Base-by-base conservation (phyloP, 2,888 invertebrate species). In the Didymodactylos carnosus region DNA sequence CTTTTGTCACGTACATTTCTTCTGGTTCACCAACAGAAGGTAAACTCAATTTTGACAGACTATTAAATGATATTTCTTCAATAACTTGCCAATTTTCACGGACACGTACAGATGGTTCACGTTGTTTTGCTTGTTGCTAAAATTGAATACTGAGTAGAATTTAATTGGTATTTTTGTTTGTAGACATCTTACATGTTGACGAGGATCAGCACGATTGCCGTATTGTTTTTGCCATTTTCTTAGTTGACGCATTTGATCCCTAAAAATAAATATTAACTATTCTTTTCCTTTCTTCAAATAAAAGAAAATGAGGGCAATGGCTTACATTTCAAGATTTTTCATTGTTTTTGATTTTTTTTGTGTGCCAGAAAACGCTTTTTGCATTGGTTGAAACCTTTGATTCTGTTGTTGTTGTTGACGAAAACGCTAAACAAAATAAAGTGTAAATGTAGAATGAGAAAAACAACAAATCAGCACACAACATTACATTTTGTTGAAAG, bases 81-180 rank as follows among this genome's bases (percentile, higher is more conserved):
- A 97, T 91, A 4, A 95, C 94, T 73, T 88, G 87, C 98, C 98
- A 99, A 77, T 94, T 92, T 13, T 95, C 91, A 53, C 91, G 87
- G 1, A 98, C 94, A 73, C 92, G 91, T 0, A 98, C 95, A 0
- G 95, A 97, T 3, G 97, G 93, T 85, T 95, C 94, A 51, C 95
- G 62, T 72, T 72, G 75, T 25, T 75, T 75, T n/a, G 62, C 39
- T 46, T 46, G 51, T 39, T 16, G 43, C 72, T 75, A 43, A 25
- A 35, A 35, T 35, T 35, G 16, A 62, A 62, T 19, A 10, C 27
- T 27, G 35, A 53, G 19, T 13, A 53, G 16, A 27, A n/a, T 3
- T 49, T 49, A 5, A 4, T 6, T 23, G 3, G 23, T n/a, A 13
- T 62, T n/a, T 29, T 16, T 27, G 10, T 19, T 11, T n/a, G 8